Base-by-base conservation (phyloP, 2,113 vertebrate species). In the Amia ocellicauda region DNA sequence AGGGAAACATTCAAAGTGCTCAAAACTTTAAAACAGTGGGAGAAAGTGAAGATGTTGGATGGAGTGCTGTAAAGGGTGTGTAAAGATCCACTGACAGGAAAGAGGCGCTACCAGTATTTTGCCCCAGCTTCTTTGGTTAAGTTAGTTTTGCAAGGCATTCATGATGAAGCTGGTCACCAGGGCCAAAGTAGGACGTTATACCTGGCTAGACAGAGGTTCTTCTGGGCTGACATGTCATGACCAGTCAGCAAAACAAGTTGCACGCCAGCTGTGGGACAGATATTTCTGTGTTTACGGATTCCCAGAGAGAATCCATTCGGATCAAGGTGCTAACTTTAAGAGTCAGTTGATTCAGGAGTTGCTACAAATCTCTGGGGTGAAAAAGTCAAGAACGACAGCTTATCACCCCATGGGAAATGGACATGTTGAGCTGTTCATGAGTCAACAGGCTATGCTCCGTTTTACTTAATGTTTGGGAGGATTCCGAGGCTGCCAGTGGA, bases 401-500 rank as follows among this genome's bases (percentile, higher is more conserved):
- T 60, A 65, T 31, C 54, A 58, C 31, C 55, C 55, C 19, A 53
- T 60, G 57, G 47, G 64, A 3, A 67, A 67, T 20, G 52, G 59
- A 13, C 24, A 41, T 14, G 60, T 23, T 50, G 43, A 22, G 66
- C 51, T 11, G 55, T 40, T 36, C 55, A 67, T 24, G 16, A 60
- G 31, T 56, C 36, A 1, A 57, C 62, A 43, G 53, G 52, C 8
- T 57, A 41, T 19, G 52, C 68, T 1, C 63, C 16, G 0, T 66
- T 70, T 13, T 70, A 62, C 23, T 20, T 70, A 13, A 66, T 65
- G 69, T 57, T 7, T 58, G 59, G 58, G 1, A 49, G 69, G 3
- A 50, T 62, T 3, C 66, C 70, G 1, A 26, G 49, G 11, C 54
- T 64, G 11, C 66, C 69, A 22, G 31, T 53, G 20, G 63, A 73